Percentiles rank a stretch among this genome's conserved stretches.
Evolutionary conservation across 2,797 vertebrate genomes (phyloP).

Genomic region (Mormyrops attenuatus): DNA sequence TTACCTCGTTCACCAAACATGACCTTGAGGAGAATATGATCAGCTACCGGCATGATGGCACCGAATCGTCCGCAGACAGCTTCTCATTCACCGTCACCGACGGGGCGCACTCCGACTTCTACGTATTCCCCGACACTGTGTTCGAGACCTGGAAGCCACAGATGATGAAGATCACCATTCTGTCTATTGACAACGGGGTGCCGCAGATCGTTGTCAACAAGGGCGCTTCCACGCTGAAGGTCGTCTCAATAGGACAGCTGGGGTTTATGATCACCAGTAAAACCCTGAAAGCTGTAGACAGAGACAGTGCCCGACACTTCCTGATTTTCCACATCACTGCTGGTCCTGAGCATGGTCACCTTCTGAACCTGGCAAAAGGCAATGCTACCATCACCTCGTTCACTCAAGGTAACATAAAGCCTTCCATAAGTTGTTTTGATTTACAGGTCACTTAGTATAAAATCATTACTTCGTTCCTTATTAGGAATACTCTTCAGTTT

Average conservation of each 20-base stretch:
- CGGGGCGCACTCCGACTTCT: constrained; percentile 84
- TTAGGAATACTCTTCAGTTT: not conserved
- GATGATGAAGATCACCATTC: constrained; percentile 76
- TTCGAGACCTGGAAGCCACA: constrained; percentile 83
- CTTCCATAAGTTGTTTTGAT: not conserved
- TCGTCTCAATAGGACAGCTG: constrained; percentile 69
- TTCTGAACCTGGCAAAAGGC: constrained; percentile 75
- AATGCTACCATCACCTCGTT: constrained; percentile 81
- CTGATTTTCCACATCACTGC: constrained; percentile 72
- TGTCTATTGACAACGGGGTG: constrained; percentile 70
- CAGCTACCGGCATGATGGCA: constrained; percentile 86
- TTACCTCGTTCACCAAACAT: constrained; percentile 80
- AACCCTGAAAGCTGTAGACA: constrained; percentile 75
- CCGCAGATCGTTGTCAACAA: constrained; percentile 83
- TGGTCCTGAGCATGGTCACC: constrained; percentile 75
- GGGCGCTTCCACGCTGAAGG: constrained; percentile 72
- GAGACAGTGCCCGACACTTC: constrained; percentile 66
- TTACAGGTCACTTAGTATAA: not conserved
- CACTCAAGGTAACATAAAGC: constrained; percentile 77
- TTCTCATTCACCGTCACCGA: constrained; percentile 90
- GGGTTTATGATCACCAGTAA: constrained; percentile 80
- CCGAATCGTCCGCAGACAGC: constrained; percentile 73
- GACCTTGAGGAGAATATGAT: constrained; percentile 92
- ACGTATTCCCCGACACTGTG: constrained; percentile 83
- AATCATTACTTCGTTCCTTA: not conserved